Percentiles rank a stretch among this genome's conserved stretches.
These are phyloP conservation scores for Gymnocephalus cernua DNA, from an alignment of 2,113 vertebrate genomes.

Conservation along the genomic window DNA sequence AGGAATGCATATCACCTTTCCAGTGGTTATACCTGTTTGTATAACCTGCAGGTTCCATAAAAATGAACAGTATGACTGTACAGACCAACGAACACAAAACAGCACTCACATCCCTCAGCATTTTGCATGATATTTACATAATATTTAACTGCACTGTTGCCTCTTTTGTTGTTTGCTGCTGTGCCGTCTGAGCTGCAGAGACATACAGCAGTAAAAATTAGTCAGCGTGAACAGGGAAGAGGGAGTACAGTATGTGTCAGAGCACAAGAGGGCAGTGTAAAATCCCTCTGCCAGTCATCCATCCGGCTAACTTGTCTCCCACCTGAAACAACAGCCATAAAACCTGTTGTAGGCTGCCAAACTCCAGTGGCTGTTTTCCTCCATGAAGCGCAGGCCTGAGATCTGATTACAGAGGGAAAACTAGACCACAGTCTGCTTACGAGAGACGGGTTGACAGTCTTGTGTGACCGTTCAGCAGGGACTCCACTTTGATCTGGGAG, in stretches of 20 bases:
- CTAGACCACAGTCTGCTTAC: constrained; percentile 88
- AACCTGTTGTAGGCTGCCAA: constrained; percentile 82
- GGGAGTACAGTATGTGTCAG: constrained; percentile 72
- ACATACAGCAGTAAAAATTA: constrained; percentile 54
- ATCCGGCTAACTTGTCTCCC: constrained; percentile 78
- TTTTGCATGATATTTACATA: constrained; percentile 54
- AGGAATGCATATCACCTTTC: constrained; percentile 29
- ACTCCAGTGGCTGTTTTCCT: constrained; percentile 67
- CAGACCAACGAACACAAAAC: constrained; percentile 39
- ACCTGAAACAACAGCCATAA: constrained; percentile 87
- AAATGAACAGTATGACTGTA: constrained; percentile 11
- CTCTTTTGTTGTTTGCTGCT: constrained; percentile 56
- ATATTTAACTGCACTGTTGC: constrained; percentile 43
- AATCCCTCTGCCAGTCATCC: constrained; percentile 76
- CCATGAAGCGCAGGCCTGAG: constrained; percentile 70
- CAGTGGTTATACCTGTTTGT: constrained; percentile 29
- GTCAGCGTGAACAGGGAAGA: constrained; percentile 52
- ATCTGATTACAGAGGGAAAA: constrained; percentile 89
- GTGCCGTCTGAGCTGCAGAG: constrained; percentile 39
- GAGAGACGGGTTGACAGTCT: constrained; percentile 88
- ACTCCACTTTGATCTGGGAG: constrained; percentile 89
- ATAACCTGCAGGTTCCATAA: constrained; percentile 35
- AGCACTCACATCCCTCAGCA: constrained; percentile 20
- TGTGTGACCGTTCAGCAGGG: constrained; percentile 87
- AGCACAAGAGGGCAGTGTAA: constrained; percentile 87